phyloP scores from a whole-genome alignment of 2,797 vertebrate genomes.

The Parauchenoglanis punctatus region DNA sequence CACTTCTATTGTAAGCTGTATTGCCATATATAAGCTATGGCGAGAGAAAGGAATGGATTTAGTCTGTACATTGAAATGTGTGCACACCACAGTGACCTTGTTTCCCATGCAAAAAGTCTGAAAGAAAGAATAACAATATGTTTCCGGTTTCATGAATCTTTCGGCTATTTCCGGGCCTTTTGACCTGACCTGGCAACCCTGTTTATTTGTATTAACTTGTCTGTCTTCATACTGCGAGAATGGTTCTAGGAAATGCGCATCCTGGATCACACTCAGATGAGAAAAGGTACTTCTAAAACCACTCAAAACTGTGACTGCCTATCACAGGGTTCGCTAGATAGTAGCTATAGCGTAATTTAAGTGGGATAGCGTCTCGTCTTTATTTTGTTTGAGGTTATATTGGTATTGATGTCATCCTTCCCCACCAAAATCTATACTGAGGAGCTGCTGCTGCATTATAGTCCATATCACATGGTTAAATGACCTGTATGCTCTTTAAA shows the following conservation, averaged over 20 bases:
- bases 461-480: neutral
- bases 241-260: neutral
- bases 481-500: neutral
- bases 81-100: neutral
- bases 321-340: neutral
- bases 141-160: neutral
- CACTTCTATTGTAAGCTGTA: neutral
- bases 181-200: constrained; percentile 17
- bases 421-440: neutral
- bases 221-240: neutral
- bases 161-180: neutral
- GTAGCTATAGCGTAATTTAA: neutral
- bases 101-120: neutral
- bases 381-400: neutral
- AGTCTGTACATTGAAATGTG: neutral
- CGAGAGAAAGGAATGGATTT: neutral
- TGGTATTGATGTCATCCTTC: neutral
- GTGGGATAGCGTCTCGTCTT: neutral
- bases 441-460: neutral
- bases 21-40: neutral
- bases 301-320: neutral
- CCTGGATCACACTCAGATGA: neutral
- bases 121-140: neutral
- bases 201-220: constrained; percentile 2
- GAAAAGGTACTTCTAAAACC: neutral